Evolutionary conservation across 1,140 invertebrate genomes (phyloP), one percentile per base, ranked within the genome.

Genomic region (Anoplophora glabripennis): DNA sequence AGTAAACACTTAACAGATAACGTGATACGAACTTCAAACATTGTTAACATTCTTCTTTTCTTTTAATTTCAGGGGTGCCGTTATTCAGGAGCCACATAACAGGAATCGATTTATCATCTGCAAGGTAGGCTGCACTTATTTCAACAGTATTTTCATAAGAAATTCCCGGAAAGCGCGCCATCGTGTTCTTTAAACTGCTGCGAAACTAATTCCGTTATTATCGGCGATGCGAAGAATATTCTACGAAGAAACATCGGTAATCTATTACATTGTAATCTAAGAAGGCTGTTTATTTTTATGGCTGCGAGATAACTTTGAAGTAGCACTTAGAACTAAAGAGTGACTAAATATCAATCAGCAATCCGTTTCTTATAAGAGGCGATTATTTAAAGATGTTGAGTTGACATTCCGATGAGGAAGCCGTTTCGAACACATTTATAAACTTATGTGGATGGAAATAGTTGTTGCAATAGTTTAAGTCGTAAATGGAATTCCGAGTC

Each of bases 151-250:
- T 53, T 44, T 53, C 45, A 34, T 42, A 17, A 33, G 42, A 44
- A 42, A 53, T 53, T 53, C 17, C 40, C 33, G 52, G 35, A 53
- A 53, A 40, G 41, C 52, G 37, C 41, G 52, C 52, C 52, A 53
- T 44, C 40, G 41, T n/a, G 52, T 42, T 53, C 45, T 53, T 42
- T 28, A 28, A 2, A 28, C 21, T 28, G 21, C 5, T 28, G 21
- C 21, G 21, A 53, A 53, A 53, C 38, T 53, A 53, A 53, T 53
- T 53, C 52, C 52, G 37, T 42, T 40, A 42, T 53, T 28, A 53
- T 53, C 52, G 45, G 41, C 35, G 45, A 53, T 40, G 36, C 45
- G 52, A 34, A 41, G 35, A 41, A 53, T 34, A 53, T 53, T 28
- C 33, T 41, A 33, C 36, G 15, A 17, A 44, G 52, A 42, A 53